Evolutionary conservation across 2,113 vertebrate genomes (phyloP), one percentile per base, ranked within the genome.

Genomic region (Apistogramma diplotaenia): DNA sequence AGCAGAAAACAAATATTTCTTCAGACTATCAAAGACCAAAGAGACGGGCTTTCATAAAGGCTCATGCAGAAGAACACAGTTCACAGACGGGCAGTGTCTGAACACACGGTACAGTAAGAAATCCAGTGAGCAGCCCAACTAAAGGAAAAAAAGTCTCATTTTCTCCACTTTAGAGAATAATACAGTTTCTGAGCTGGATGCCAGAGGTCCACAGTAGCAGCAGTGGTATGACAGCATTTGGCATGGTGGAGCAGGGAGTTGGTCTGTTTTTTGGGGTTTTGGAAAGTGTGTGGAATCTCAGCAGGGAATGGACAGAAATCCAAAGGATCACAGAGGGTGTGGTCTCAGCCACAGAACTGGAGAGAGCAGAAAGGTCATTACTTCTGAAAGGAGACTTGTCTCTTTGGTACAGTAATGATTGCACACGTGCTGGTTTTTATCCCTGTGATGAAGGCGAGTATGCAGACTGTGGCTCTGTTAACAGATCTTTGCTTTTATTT

Each of bases 281-380:
- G 86, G 78, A 86, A 89, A 91, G 83, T 85, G 85, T 78, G 31
- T 87, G 87, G 82, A 89, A 89, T 85, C 83, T 81, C 77, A 81
- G 81, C 19, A 19, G 76, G 82, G 80, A 90, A 65, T 3, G 56
- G 78, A 88, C 60, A 74, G 81, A 81, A 92, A 82, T 89, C 87
- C 86, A 86, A 90, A 76, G 80, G 78, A 88, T 89, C 83, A 78
- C 70, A n/a, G 80, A 79, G 90, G 89, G 86, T 85, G 90, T 76
- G 89, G 89, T 88, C 60, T 11, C 40, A 46, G 87, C 65, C 89
- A 75, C 91, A 91, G 62, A 72, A 43, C n/a, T 74, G 77, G 58
- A 31, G 75, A 76, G 65, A 40, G 56, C 37, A 78, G 25, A 60
- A 65, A 85, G 86, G 89, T 91, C 85, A 40, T 74, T 89, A 3